A percentile compares a stretch with the other conserved stretches of the same genome.
Evolutionary conservation across 2,113 vertebrate species (phyloP).

Genomic region (Psilopsiagon aurifrons): DNA sequence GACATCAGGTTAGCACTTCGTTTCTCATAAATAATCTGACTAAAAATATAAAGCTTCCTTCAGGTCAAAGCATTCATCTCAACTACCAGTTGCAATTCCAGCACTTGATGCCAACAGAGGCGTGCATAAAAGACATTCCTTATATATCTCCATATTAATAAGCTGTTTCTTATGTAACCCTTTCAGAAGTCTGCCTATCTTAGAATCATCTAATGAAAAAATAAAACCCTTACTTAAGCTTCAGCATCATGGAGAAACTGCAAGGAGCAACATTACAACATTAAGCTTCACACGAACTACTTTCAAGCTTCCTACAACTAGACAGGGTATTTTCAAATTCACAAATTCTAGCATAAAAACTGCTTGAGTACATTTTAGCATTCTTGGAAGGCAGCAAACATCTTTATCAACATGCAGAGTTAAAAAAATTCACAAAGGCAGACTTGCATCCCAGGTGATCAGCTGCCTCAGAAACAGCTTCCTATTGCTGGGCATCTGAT

Average conservation of each 20-base stretch:
- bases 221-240: neutral
- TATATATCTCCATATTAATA: neutral
- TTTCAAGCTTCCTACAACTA: neutral
- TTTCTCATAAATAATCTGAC: neutral
- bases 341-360: neutral
- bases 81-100: neutral
- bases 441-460: neutral
- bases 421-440: neutral
- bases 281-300: neutral
- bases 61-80: neutral
- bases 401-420: neutral
- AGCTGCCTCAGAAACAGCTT: neutral
- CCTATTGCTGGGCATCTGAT: neutral
- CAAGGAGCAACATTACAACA: neutral
- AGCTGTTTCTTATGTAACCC: neutral
- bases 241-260: neutral
- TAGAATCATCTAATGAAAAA: neutral
- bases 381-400: neutral
- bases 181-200: neutral
- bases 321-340: neutral
- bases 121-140: neutral
- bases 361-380: neutral
- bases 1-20: neutral
- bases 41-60: neutral
- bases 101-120: neutral